phyloP scores from a whole-genome alignment of 2,797 vertebrate genomes.

The Hoplostethus atlanticus region DNA sequence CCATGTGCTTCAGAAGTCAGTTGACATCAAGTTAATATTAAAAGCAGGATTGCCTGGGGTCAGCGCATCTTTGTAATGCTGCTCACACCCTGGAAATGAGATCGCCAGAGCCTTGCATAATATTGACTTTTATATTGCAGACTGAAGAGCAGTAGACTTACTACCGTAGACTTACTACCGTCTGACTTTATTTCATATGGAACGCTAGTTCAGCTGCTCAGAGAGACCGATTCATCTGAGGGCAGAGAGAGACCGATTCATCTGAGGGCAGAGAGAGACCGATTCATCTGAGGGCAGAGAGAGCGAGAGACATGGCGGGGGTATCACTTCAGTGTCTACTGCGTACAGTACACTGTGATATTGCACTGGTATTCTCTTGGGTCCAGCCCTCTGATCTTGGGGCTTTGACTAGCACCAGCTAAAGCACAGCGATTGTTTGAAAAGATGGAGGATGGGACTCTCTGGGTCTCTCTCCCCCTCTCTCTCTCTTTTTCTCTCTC shows the following conservation, averaged over 20 bases:
- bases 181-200: background rate
- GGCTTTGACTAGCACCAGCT: too few species aligned
- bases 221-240: background rate
- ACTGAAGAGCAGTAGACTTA: conserved; percentile 1
- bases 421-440: too few species aligned
- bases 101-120: conserved; percentile 8
- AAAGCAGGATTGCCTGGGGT: conserved; percentile 35
- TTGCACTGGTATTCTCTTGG: conserved; percentile 7
- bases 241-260: background rate
- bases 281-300: background rate
- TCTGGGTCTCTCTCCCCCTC: too few species aligned
- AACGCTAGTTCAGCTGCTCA: background rate
- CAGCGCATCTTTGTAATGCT: conserved; percentile 38
- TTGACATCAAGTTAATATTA: conserved; percentile 41
- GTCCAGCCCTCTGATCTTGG: background rate
- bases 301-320: background rate
- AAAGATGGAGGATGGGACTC: too few species aligned
- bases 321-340: background rate
- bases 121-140: conserved; percentile 16
- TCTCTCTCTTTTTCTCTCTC: background rate
- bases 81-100: conserved; percentile 23
- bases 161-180: too few species aligned
- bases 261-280: background rate
- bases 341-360: conserved; percentile 3
- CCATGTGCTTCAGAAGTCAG: conserved; percentile 4